phyloP scores from a whole-genome alignment of 2,797 vertebrate genomes.

The Typhlichthys eigenmanni region DNA sequence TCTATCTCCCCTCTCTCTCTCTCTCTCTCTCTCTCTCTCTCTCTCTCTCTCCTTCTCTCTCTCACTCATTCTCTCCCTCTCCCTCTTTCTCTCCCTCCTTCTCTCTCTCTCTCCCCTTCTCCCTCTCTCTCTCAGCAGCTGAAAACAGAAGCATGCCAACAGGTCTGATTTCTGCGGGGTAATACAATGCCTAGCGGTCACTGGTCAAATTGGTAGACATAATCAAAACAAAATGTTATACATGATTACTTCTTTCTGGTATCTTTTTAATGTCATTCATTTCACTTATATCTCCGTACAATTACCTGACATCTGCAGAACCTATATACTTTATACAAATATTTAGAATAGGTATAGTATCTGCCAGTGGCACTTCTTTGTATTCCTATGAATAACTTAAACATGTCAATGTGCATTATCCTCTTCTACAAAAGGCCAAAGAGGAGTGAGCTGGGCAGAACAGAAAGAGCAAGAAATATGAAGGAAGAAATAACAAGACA shows the following conservation, averaged over 20 bases:
- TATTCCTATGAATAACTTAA: conserved; percentile 26
- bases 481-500: background rate
- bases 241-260: too few species aligned
- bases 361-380: background rate
- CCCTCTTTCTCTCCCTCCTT: background rate
- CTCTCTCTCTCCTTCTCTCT: background rate
- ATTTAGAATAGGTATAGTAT: too few species aligned
- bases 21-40: background rate
- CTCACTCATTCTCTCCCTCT: background rate
- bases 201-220: too few species aligned
- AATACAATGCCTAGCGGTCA: background rate
- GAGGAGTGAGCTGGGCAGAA: background rate
- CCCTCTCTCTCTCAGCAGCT: background rate
- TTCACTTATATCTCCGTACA: too few species aligned
- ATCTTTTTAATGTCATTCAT: too few species aligned
- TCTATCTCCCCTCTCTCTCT: background rate
- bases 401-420: conserved; percentile 6
- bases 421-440: conserved; percentile 1
- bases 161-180: background rate
- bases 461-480: background rate
- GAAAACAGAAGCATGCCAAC: background rate
- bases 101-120: background rate
- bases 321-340: too few species aligned
- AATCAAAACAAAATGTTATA: too few species aligned
- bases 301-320: too few species aligned